A percentile compares a stretch with the other conserved stretches of the same genome.
These are phyloP conservation scores for Vulpes vulpes DNA, from an alignment of 2,113 vertebrate species.

Conservation along the genomic window DNA sequence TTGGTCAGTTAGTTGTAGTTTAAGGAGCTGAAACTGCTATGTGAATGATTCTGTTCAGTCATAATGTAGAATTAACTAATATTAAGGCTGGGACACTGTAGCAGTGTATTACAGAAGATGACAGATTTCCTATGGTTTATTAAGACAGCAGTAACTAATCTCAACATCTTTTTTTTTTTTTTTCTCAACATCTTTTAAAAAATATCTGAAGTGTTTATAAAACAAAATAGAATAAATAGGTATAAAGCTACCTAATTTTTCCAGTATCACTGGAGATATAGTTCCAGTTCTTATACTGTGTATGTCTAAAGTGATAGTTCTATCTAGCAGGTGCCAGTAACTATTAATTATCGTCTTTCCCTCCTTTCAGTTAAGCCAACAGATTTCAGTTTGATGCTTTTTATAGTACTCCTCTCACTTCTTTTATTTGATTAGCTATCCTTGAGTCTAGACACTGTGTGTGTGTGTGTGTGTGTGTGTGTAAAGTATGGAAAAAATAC, in stretches of 20 bases:
- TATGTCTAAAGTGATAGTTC: not conserved
- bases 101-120: constrained; percentile 36
- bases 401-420: not conserved
- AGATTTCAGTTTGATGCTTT: constrained; percentile 28
- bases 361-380: not conserved
- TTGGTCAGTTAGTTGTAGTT: not conserved
- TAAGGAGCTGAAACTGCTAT: constrained; percentile 48
- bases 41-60: constrained; percentile 45
- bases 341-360: not conserved
- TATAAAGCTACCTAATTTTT: constrained; percentile 37
- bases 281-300: not conserved
- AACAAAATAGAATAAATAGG: not conserved
- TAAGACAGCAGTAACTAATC: constrained; percentile 37
- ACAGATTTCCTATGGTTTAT: not conserved
- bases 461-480: not conserved
- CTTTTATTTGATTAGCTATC: constrained; percentile 31
- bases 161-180: not conserved
- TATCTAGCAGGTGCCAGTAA: not conserved
- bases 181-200: constrained; percentile 41
- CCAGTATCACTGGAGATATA: not conserved
- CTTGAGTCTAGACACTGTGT: not conserved
- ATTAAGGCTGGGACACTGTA: constrained; percentile 21
- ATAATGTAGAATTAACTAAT: constrained; percentile 32
- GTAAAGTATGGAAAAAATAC: not conserved
- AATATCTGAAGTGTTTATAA: not conserved